Percentiles rank a stretch among this genome's conserved stretches.
These are phyloP conservation scores for Rallus limicola DNA, from an alignment of 2,113 vertebrate species.

Conservation along the genomic window DNA sequence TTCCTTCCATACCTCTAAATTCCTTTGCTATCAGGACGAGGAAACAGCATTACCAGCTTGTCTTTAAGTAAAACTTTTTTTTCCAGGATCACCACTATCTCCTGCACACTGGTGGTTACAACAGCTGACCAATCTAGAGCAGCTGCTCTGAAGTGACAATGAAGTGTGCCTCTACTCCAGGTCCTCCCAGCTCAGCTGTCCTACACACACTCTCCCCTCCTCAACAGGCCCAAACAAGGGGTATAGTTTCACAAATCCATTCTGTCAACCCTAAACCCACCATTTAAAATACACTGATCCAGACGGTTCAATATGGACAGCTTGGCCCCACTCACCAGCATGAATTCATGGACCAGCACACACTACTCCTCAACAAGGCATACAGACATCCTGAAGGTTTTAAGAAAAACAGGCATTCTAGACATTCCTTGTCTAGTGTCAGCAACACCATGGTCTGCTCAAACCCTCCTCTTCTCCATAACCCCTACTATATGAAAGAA, in stretches of 20 bases:
- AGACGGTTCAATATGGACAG: background rate
- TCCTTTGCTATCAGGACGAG: background rate
- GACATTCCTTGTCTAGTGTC: background rate
- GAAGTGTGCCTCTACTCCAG: background rate
- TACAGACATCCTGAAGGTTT: background rate
- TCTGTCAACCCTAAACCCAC: background rate
- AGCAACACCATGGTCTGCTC: background rate
- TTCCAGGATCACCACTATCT: background rate
- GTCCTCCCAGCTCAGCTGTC: background rate
- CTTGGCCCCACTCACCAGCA: background rate
- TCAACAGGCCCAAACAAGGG: background rate
- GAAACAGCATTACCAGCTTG: background rate
- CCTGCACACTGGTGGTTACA: background rate
- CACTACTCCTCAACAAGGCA: background rate
- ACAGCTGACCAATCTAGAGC: background rate
- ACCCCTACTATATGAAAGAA: background rate
- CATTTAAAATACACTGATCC: background rate
- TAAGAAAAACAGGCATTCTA: background rate
- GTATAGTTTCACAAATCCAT: background rate
- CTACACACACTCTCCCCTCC: background rate
- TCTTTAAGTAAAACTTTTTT: background rate
- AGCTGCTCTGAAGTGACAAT: background rate
- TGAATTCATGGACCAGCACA: background rate
- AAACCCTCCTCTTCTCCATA: background rate
- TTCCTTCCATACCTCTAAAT: background rate